Evolutionary conservation across 2,888 invertebrate genomes (phyloP).

Genomic region (Rapana venosa): DNA sequence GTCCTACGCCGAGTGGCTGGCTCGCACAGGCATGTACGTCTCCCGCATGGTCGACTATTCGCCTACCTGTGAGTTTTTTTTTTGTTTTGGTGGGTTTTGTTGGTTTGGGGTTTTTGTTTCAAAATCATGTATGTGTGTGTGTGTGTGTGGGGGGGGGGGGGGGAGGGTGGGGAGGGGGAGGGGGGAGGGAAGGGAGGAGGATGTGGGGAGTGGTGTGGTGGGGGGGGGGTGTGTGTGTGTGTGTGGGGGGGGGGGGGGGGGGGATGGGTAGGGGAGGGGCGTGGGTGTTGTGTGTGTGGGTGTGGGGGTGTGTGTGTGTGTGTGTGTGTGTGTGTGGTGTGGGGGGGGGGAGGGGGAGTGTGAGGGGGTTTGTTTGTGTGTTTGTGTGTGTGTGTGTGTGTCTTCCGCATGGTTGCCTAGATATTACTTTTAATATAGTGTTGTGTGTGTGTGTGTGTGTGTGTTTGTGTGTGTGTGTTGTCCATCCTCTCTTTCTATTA

Average conservation of each 20-base stretch:
- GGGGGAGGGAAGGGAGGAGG: too few species aligned
- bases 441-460: background rate
- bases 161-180: too few species aligned
- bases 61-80: constrained; percentile 58
- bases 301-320: too few species aligned
- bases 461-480: background rate
- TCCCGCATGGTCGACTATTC: constrained; percentile 82
- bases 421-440: background rate
- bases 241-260: too few species aligned
- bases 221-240: too few species aligned
- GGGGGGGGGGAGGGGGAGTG: background rate
- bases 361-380: background rate
- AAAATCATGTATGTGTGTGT: background rate
- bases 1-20: constrained; percentile 86
- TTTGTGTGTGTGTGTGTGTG: background rate
- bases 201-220: too few species aligned
- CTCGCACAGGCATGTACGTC: constrained; percentile 94
- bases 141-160: too few species aligned
- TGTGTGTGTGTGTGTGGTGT: too few species aligned
- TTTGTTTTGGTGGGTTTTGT: background rate
- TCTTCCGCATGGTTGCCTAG: background rate
- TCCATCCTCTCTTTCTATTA: too few species aligned
- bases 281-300: too few species aligned
- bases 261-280: too few species aligned
- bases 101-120: background rate